A percentile compares a stretch with the other conserved stretches of the same genome.
These are phyloP conservation scores for Synaphobranchus kaupii DNA, from an alignment of 2,797 vertebrate genomes.

Conservation along the genomic window DNA sequence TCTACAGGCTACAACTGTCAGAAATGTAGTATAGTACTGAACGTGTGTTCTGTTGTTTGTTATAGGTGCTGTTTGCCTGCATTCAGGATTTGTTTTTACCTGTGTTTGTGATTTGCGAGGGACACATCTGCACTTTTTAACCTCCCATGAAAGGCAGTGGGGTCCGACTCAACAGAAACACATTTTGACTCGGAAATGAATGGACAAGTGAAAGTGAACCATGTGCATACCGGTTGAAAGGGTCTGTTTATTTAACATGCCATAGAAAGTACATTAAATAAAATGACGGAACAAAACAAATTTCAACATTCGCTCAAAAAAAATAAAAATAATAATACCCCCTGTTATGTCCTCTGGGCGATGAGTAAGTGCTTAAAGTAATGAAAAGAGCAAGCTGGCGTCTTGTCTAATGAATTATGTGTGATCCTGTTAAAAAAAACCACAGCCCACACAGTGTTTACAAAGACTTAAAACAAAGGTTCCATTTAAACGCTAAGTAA, in stretches of 20 bases:
- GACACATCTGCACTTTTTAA: background rate
- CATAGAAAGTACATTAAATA: background rate
- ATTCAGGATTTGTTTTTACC: background rate
- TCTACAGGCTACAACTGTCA: background rate
- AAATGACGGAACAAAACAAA: background rate
- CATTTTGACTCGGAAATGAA: background rate
- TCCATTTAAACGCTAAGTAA: slow-evolving; percentile 54
- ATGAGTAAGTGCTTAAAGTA: background rate
- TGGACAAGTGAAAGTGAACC: background rate
- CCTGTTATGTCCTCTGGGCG: background rate
- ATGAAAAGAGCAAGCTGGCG: background rate
- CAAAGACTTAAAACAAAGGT: slow-evolving; percentile 50
- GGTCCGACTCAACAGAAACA: background rate
- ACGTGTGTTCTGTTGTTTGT: background rate
- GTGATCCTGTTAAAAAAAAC: slow-evolving; percentile 46
- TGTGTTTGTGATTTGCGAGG: background rate
- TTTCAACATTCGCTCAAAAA: background rate
- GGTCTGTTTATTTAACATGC: background rate
- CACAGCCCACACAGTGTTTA: slow-evolving; percentile 59
- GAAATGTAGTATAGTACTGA: background rate
- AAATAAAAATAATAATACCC: too few species aligned
- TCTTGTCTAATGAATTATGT: slow-evolving; percentile 12
- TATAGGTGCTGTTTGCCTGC: too few species aligned
- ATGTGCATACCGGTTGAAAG: background rate
- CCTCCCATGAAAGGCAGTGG: background rate